These are phyloP conservation scores for Drosophila littoralis DNA, from an alignment of 1,140 invertebrate species.

Conservation along the genomic window DNA sequence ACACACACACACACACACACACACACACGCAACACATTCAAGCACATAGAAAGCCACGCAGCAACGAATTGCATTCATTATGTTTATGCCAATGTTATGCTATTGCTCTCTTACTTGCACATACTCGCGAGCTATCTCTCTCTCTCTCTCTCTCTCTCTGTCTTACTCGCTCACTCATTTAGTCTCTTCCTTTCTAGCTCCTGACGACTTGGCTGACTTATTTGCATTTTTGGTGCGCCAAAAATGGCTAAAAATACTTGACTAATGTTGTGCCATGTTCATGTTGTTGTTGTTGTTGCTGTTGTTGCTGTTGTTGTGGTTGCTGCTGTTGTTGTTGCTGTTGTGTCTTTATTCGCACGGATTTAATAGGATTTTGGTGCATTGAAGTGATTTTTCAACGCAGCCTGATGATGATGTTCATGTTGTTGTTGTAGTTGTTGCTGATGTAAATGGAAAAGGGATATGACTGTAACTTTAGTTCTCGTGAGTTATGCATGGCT, in stretches of 20 bases:
- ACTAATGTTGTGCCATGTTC: slow-evolving; percentile 64
- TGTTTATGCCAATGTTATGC: slow-evolving; percentile 24
- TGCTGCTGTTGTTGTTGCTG: too few species aligned
- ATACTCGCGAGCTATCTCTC: not conserved
- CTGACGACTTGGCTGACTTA: slow-evolving; percentile 41
- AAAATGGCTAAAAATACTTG: slow-evolving; percentile 69
- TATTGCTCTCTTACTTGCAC: slow-evolving; percentile 4
- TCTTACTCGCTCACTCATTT: not conserved
- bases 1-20: not conserved
- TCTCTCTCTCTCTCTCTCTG: not conserved
- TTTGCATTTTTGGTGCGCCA: slow-evolving; percentile 70
- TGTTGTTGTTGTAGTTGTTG: slow-evolving; percentile 9
- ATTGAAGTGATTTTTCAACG: slow-evolving; percentile 70
- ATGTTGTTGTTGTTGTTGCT: slow-evolving; percentile 26
- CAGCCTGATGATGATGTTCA: slow-evolving; percentile 32
- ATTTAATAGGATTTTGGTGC: slow-evolving; percentile 75
- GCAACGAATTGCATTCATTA: slow-evolving; percentile 73
- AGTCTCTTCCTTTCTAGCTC: not conserved
- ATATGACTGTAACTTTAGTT: slow-evolving; percentile 12
- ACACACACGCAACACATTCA: slow-evolving; percentile 32
- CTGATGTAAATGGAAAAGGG: slow-evolving; percentile 19
- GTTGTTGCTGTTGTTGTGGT: slow-evolving; percentile 1
- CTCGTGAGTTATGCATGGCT: slow-evolving; percentile 34
- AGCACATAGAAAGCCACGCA: slow-evolving; percentile 56
- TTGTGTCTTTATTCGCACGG: slow-evolving; percentile 39